Percentiles rank a stretch among this genome's conserved stretches.
Evolutionary conservation across 2,797 vertebrate genomes (phyloP).

Genomic region (Coregonus suidteri): DNA sequence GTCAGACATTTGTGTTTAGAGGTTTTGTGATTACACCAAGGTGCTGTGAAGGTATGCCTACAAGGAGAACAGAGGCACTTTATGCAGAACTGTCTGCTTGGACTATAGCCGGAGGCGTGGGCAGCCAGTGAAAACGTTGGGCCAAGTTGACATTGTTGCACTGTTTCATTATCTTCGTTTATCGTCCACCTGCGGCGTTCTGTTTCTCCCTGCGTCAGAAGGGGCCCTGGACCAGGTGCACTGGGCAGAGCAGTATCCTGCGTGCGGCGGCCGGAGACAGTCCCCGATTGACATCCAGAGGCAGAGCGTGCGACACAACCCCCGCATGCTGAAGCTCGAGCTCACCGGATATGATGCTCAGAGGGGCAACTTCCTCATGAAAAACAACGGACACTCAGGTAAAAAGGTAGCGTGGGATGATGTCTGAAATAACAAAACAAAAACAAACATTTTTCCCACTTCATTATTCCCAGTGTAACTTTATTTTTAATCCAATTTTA

Average conservation of each 20-base stretch:
- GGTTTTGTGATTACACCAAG: neutral
- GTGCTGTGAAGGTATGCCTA: neutral
- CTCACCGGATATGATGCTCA: slow-evolving; percentile 76
- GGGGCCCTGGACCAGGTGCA: slow-evolving; percentile 81
- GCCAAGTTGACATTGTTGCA: neutral
- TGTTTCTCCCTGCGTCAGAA: slow-evolving; percentile 56
- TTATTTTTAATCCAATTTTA: no score
- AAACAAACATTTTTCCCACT: no score
- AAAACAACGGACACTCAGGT: slow-evolving; percentile 93
- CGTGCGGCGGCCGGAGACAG: slow-evolving; percentile 80
- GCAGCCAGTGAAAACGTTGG: neutral
- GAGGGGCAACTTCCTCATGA: slow-evolving; percentile 74
- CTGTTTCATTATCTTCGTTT: neutral
- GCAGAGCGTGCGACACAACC: slow-evolving; percentile 74
- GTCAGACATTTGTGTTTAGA: neutral
- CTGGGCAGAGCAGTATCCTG: slow-evolving; percentile 78
- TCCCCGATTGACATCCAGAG: slow-evolving; percentile 88
- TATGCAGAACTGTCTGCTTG: neutral
- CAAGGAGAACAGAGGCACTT: neutral
- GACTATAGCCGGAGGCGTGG: neutral
- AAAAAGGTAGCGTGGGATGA: neutral
- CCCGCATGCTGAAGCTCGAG: slow-evolving; percentile 68
- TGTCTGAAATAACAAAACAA: no score
- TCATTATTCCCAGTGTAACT: no score
- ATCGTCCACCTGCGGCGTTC: neutral